Conservation (phyloP, 2,113 vertebrate species). For the Solea solea region DNA sequence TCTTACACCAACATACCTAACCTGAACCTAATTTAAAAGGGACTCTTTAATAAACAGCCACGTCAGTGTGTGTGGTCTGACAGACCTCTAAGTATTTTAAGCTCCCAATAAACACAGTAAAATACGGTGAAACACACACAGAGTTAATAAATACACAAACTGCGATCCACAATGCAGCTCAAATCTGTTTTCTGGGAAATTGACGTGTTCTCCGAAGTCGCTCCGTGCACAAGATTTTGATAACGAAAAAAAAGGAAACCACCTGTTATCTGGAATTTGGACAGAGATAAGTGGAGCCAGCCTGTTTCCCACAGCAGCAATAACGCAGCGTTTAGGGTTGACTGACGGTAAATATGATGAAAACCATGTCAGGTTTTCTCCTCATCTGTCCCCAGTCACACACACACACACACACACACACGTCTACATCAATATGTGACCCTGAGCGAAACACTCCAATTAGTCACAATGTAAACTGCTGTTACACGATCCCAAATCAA, state of each 20-base stretch:
- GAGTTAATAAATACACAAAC: no score
- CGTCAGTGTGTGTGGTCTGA: no score
- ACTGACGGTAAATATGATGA: conserved; percentile 8
- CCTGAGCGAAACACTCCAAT: not conserved
- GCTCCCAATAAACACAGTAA: no score
- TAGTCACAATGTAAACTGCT: conserved; percentile 9
- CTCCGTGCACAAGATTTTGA: not conserved
- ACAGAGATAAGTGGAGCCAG: not conserved
- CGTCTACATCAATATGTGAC: not conserved
- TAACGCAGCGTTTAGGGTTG: conserved; percentile 16
- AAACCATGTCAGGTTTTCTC: not conserved
- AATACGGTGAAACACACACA: no score
- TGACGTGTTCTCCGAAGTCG: conserved; percentile 13
- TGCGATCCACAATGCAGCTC: no score
- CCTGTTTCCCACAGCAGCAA: conserved; percentile 5
- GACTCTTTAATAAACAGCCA: no score
- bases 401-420: not conserved
- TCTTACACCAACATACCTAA: no score
- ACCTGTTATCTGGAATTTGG: not conserved
- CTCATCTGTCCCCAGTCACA: not conserved
- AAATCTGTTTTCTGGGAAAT: no score
- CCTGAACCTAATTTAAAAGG: no score
- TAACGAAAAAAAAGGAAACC: not conserved
- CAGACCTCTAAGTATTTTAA: no score
- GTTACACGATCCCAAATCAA: not conserved